Evolutionary conservation across 2,888 invertebrate genomes (phyloP).

Genomic region (Mesoligia furuncula): DNA sequence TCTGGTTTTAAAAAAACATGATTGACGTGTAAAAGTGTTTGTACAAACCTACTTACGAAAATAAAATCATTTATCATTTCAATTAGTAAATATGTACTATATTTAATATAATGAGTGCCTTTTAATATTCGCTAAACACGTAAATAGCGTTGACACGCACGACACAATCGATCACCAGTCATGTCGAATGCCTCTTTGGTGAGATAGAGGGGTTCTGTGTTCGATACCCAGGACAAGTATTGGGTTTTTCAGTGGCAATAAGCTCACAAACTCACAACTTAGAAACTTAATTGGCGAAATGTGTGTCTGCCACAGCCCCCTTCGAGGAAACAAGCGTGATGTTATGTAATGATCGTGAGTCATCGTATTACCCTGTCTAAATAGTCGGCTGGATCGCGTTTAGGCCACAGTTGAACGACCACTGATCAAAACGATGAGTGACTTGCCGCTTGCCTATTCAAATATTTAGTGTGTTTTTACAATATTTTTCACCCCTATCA

Average conservation of each 20-base stretch:
- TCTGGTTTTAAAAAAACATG: too few species aligned
- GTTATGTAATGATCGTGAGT: slow-evolving; percentile 28
- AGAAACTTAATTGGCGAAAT: not conserved
- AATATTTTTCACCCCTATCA: not conserved
- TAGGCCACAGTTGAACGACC: slow-evolving; percentile 56
- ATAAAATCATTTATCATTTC: too few species aligned
- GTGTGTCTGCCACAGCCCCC: not conserved
- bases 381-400: slow-evolving; percentile 14
- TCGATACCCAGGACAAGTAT: not conserved
- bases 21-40: too few species aligned
- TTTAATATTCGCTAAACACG: not conserved
- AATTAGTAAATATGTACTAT: not conserved
- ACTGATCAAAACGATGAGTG: slow-evolving; percentile 8
- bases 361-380: slow-evolving; percentile 35
- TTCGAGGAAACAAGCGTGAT: not conserved
- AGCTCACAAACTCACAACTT: not conserved
- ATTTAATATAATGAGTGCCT: not conserved
- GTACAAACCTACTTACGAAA: too few species aligned
- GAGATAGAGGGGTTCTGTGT: not conserved
- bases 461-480: not conserved
- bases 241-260: not conserved
- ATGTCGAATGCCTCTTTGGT: not conserved
- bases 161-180: not conserved
- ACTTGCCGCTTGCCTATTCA: not conserved
- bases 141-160: not conserved